Percentiles rank a stretch among this genome's conserved stretches.
phyloP scores from a whole-genome alignment of 2,113 vertebrate genomes.

The Epinephelus fuscoguttatus region DNA sequence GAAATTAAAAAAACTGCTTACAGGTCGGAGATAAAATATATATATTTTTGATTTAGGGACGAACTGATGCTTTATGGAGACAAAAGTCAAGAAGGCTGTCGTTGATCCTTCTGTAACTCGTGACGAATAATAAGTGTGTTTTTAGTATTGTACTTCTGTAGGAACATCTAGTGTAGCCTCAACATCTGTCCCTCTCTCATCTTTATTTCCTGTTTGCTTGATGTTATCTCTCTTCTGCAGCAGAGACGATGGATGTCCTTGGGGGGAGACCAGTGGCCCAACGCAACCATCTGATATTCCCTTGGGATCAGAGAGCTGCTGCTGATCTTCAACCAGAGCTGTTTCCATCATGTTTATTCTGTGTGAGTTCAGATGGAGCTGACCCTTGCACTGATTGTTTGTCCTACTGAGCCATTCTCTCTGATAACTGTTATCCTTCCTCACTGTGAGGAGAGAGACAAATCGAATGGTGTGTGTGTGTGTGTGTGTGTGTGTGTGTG shows the following conservation, averaged over 20 bases:
- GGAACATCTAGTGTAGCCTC: not conserved
- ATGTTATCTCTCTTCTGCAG: slow-evolving; percentile 12
- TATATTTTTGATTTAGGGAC: too few relatives aligned
- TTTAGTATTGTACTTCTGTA: not conserved
- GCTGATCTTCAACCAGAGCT: slow-evolving; percentile 15
- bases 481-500: slow-evolving; percentile 9
- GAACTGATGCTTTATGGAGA: too few relatives aligned
- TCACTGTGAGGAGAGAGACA: slow-evolving; percentile 11
- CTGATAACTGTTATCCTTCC: slow-evolving; percentile 41
- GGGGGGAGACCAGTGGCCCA: not conserved
- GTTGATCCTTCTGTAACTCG: not conserved
- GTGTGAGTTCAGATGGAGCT: slow-evolving; percentile 41
- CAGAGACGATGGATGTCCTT: slow-evolving; percentile 16
- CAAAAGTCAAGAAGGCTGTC: not conserved
- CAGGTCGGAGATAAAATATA: too few relatives aligned
- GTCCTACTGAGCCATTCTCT: slow-evolving; percentile 40
- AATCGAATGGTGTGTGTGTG: not conserved
- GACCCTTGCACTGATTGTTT: slow-evolving; percentile 59
- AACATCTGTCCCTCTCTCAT: slow-evolving; percentile 10
- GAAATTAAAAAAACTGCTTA: too few relatives aligned
- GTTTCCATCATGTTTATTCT: slow-evolving; percentile 39
- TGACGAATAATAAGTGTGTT: not conserved
- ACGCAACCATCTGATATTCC: slow-evolving; percentile 24
- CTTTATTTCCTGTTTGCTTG: not conserved
- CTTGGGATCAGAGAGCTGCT: slow-evolving; percentile 12